Evolutionary conservation across 2,888 invertebrate species (phyloP), one percentile per base, ranked within the genome.

Genomic region (Lottia scabra): DNA sequence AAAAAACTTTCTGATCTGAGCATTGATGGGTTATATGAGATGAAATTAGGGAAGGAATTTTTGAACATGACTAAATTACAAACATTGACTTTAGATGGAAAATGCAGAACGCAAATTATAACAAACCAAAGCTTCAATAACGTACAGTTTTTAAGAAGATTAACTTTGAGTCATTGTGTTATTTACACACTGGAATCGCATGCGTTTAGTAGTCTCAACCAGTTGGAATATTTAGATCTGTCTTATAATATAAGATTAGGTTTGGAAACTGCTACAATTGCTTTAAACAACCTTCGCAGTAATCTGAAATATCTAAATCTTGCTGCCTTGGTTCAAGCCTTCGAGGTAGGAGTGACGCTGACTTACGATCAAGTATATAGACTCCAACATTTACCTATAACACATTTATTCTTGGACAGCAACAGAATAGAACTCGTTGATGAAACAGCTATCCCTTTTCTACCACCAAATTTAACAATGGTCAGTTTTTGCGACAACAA

Each of bases 401-500:
- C 15, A 12, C 48, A 68, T 27, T 12, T 68, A 19, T 56, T 27
- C 12, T 26, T 38, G 12, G 67, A 68, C 27, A 38, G 16, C 10
- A 68, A 68, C 56, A 26, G 67, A 38, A 68, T 68, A 48, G 30
- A 68, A 30, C n/a, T 19, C 30, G 26, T 68, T 27, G 62, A 56
- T 3, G 5, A 3, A 3, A 2, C 8, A n/a, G 26, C 26, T 26
- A 1, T 38, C 2, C 0, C 5, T 6, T 30, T 30, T 19, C 16
- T 68, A 30, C 13, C 10, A 15, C 2, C 1, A 16, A 16, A 38
- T 16, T 3, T 56, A 27, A 68, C 19, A 5, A 10, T 68, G 27
- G 48, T 56, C 4, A 30, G 38, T n/a, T 13, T 19, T 26, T 2
- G 19, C 15, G 38, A 46, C 30, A 26, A 56, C 16, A 45, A 45